phyloP scores from a whole-genome alignment of 2,113 vertebrate genomes.

The Colinus virginianus region DNA sequence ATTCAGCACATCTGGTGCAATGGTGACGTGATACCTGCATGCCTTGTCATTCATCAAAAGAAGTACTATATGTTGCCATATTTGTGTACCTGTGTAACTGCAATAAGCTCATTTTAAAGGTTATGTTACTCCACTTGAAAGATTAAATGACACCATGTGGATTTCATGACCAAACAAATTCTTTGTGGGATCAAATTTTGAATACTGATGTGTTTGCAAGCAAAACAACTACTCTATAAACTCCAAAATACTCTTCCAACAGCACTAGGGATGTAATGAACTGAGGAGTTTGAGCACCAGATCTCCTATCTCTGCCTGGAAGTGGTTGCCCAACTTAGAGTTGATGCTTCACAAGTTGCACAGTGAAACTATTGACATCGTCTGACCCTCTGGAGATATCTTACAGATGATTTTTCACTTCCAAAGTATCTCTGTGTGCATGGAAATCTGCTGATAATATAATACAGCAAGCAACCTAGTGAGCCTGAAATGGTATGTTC shows the following conservation, averaged over 20 bases:
- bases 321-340: neutral
- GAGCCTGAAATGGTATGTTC: neutral
- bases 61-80: neutral
- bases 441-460: neutral
- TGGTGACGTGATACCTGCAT: neutral
- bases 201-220: neutral
- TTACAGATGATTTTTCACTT: fast-evolving
- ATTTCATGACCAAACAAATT: neutral
- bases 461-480: neutral
- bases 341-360: neutral
- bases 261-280: neutral
- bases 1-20: neutral
- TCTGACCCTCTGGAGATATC: neutral
- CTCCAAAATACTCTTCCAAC: neutral
- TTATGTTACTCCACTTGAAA: neutral
- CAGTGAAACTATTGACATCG: neutral
- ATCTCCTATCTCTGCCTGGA: neutral
- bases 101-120: neutral
- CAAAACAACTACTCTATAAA: neutral
- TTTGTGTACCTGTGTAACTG: neutral
- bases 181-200: neutral
- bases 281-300: neutral
- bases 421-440: neutral
- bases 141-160: neutral
- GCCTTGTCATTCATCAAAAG: neutral